These are phyloP conservation scores for Cotesia vestalis DNA, from an alignment of 1,140 invertebrate species.

Conservation along the genomic window DNA sequence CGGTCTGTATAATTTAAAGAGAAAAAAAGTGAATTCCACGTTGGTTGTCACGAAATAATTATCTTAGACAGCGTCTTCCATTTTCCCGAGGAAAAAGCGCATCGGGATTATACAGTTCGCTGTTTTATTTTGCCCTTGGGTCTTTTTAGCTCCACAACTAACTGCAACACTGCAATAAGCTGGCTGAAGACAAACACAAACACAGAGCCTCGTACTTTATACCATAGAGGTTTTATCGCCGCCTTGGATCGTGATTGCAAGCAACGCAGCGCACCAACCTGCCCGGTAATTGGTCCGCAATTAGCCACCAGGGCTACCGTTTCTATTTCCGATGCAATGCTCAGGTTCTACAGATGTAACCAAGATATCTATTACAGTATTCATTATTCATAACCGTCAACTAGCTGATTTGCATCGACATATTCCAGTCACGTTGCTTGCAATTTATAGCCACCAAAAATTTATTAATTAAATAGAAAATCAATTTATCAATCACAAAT, in stretches of 20 bases:
- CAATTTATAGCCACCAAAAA: too few species aligned
- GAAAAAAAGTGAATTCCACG: not conserved
- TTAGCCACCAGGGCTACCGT: conserved; percentile 35
- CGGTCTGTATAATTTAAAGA: conserved; percentile 1
- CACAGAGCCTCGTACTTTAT: not conserved
- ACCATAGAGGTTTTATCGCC: conserved; percentile 15
- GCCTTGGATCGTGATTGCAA: conserved; percentile 33
- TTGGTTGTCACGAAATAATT: conserved; percentile 23
- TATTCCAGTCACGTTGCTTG: too few species aligned
- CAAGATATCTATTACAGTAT: not conserved
- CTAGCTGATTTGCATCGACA: not conserved
- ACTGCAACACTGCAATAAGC: too few species aligned
- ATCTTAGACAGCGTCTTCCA: conserved; percentile 15
- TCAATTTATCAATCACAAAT: too few species aligned
- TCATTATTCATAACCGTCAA: not conserved
- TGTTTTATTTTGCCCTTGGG: conserved; percentile 30
- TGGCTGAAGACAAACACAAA: too few species aligned
- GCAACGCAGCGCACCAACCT: conserved; percentile 34
- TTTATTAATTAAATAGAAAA: too few species aligned
- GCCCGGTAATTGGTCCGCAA: conserved; percentile 36
- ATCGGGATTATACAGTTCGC: conserved; percentile 1
- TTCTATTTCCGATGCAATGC: conserved; percentile 30
- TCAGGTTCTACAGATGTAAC: not conserved
- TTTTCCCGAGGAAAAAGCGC: conserved; percentile 16
- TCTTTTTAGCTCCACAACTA: not conserved